phyloP scores from a whole-genome alignment of 2,888 invertebrate genomes.

The Opisthograptis luteolata region DNA sequence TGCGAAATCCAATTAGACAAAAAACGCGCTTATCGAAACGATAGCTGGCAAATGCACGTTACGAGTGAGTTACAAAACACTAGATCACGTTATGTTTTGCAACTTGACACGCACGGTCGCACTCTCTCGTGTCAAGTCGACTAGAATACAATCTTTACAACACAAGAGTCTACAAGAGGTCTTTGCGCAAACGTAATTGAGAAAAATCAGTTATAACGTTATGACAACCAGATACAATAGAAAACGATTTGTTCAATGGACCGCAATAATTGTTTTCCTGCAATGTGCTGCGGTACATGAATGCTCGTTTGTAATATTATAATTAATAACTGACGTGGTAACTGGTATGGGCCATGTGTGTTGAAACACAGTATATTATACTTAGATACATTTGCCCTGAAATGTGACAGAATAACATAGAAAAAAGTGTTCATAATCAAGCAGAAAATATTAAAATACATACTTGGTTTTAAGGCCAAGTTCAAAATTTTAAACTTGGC shows the following conservation, averaged over 20 bases:
- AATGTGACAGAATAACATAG: no score
- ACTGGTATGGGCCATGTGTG: background rate
- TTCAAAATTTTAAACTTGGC: conserved; percentile 46
- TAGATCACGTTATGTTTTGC: conserved; percentile 56
- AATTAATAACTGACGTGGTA: conserved; percentile 1
- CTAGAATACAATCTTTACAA: conserved; percentile 34
- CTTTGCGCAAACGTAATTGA: conserved; percentile 44
- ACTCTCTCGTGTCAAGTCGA: conserved; percentile 34
- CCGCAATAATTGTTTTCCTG: conserved; percentile 31
- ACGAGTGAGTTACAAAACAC: conserved; percentile 46
- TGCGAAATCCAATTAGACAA: conserved; percentile 35
- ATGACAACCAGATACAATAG: conserved; percentile 13
- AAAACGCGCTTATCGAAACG: conserved; percentile 23
- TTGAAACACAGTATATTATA: no score
- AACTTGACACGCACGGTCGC: conserved; percentile 45
- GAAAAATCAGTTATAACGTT: conserved; percentile 32
- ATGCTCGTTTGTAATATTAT: conserved; percentile 1
- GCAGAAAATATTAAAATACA: background rate
- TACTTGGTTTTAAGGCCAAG: conserved; percentile 39
- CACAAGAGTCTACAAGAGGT: conserved; percentile 38
- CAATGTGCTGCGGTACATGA: conserved; percentile 17
- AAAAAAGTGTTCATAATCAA: no score
- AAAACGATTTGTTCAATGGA: conserved; percentile 36
- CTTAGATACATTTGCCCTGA: no score
- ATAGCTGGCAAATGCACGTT: conserved; percentile 39